Evolutionary conservation across 1,140 invertebrate genomes (phyloP).

Genomic region (Drosophila saltans): DNA sequence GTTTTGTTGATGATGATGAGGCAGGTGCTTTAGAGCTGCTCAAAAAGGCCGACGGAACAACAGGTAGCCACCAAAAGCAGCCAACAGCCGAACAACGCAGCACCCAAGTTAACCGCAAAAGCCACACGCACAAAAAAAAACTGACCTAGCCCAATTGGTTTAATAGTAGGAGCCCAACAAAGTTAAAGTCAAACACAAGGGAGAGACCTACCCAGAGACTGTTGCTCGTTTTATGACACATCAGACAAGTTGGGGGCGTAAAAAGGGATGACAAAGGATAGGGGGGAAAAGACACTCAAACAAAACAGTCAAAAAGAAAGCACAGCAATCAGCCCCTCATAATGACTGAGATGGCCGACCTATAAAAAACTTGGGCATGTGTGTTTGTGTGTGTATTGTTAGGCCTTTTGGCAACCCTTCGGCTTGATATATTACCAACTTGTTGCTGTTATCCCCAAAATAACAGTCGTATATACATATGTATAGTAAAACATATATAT

Average conservation of each 20-base stretch:
- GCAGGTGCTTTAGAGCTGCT: constrained; percentile 63
- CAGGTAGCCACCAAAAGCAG: constrained; percentile 55
- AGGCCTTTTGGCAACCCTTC: constrained; percentile 70
- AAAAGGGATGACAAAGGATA: constrained; percentile 15
- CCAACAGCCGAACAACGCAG: constrained; percentile 8
- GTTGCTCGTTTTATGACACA: constrained; percentile 47
- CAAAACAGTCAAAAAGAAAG: constrained; percentile 25
- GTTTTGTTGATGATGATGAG: constrained; percentile 49
- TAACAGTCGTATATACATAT: neutral
- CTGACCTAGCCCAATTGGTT: constrained; percentile 77
- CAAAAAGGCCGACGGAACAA: constrained; percentile 56
- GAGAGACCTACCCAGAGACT: constrained; percentile 29
- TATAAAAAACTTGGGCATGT: constrained; percentile 47
- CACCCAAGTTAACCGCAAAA: constrained; percentile 54
- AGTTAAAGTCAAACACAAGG: constrained; percentile 31
- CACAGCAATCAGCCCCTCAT: constrained; percentile 35
- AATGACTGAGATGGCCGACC: constrained; percentile 35
- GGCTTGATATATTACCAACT: constrained; percentile 45
- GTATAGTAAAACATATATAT: neutral
- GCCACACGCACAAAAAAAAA: constrained; percentile 60
- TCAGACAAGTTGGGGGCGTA: constrained; percentile 15
- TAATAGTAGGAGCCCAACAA: constrained; percentile 67
- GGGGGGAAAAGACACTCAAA: constrained; percentile 14
- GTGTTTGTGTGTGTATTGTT: constrained; percentile 30
- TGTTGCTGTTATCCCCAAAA: constrained; percentile 33